Base-by-base conservation (phyloP, 2,888 invertebrate species). In the Chirona hameri region DNA sequence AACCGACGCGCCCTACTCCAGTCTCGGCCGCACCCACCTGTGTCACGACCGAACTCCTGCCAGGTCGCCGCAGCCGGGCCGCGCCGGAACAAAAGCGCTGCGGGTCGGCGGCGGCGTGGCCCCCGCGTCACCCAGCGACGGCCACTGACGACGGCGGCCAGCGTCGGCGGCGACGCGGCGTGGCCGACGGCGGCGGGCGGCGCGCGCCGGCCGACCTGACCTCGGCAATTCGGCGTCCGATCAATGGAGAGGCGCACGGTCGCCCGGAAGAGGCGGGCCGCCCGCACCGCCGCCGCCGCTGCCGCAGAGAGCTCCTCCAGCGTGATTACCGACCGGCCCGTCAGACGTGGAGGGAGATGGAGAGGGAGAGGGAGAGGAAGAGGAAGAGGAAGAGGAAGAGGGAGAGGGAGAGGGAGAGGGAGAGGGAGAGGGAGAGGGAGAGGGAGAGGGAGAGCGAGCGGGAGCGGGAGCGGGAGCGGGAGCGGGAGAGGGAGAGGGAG, bases 221-320 rank as follows among this genome's bases (percentile, higher is more conserved):
- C 72, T 72, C 72, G 72, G 72, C 72, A 72, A 72, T 39, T 31
- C 72, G 72, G 21, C 72, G 72, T 18, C 27, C 31, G 72, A 72
- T 72, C 72, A n/a, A 72, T 72, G 72, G 31, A 72, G 72, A 39
- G 39, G 39, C 39, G 39, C 39, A 7, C 72, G n/a, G 18, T 18
- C 72, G 72, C 72, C 72, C 72, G 72, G 72, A 72, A 72, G 72
- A 15, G 9, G 69, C 55, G 15, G 15, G 55, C 55, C 55, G 55
- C 55, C 57, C 57, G 57, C 57, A 24, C 21, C 57, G 57, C 57
- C 21, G 65, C 65, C 27, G 12, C 65, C 65, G 27, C 65, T 27
- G 27, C 65, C 15, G 65, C 27, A 3, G 27, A 12, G 27, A 39
- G 39, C 39, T 39, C 39, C 39, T 39, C 39, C 39, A 39, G 39